Evolutionary conservation across 1,140 invertebrate species (phyloP), one percentile per base, ranked within the genome.

Genomic region (Pseudomyrmex cubaensis): DNA sequence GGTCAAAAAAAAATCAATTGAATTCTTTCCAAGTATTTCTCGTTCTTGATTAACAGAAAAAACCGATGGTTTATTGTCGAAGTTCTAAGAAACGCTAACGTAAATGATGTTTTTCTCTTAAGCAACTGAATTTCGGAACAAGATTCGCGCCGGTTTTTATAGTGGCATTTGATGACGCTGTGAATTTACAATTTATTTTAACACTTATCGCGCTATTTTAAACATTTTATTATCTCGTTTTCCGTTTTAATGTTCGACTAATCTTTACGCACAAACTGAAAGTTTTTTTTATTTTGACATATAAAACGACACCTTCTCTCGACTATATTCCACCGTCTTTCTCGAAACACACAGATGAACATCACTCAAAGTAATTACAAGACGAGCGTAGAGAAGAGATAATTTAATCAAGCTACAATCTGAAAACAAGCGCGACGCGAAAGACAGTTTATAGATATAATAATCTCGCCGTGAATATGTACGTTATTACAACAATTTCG

Each of bases 401-500:
- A 57, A 17, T 48, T 70, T 80, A 72, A 80, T 80, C 54, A 25
- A 70, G 17, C n/a, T 35, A 66, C 66, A 70, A 56, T 48, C 35
- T 54, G 48, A 22, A 48, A 48, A 35, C 25, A 5, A 69, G 25
- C 15, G 25, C 62, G 15, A 44, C 25, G 12, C 13, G 17, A 56
- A 25, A 77, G 74, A 66, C 66, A 48, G 63, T 67, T 13, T 69
- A 35, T 35, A 35, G 35, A 35, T 63, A 22, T 15, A 25, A 56
- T 48, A 48, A 4, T 76, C 46, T 17, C 59, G 59, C 8, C 44
- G 20, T 59, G 48, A 80, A 80, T 70, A 70, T 22, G 22, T 22
- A 22, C 15, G 56, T 80, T 70, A 80, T 80, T 61, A 80, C 50
- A 54, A 61, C 64, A 17, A 72, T 80, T 70, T 59, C 56, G 12